Evolutionary conservation across 2,888 invertebrate species (phyloP).

Genomic region (Antheraea assamensis): DNA sequence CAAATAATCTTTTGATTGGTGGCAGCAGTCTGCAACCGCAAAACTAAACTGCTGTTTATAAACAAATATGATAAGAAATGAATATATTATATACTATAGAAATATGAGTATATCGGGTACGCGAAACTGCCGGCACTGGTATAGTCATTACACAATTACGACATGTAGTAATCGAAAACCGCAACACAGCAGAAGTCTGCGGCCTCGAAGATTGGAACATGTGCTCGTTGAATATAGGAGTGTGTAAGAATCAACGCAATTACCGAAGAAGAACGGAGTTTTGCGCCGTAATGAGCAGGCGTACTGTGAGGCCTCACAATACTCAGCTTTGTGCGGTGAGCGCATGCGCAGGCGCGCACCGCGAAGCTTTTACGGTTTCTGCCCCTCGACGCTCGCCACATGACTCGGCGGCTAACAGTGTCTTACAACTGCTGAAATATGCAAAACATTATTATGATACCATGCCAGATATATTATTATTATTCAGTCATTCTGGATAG

Average conservation of each 20-base stretch:
- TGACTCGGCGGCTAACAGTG: slow-evolving; percentile 57
- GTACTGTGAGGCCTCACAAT: slow-evolving; percentile 48
- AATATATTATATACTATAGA: slow-evolving; percentile 47
- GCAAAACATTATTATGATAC: slow-evolving; percentile 5
- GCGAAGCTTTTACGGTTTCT: slow-evolving; percentile 76
- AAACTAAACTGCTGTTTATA: slow-evolving; percentile 48
- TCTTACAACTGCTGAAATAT: slow-evolving; percentile 32
- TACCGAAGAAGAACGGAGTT: slow-evolving; percentile 52
- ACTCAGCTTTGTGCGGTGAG: slow-evolving; percentile 43
- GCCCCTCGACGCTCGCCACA: slow-evolving; percentile 61
- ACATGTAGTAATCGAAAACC: slow-evolving; percentile 69
- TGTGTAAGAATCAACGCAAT: slow-evolving; percentile 61
- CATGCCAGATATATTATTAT: not conserved
- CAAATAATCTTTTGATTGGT: slow-evolving; percentile 31
- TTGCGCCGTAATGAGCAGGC: slow-evolving; percentile 58
- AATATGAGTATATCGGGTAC: slow-evolving; percentile 40
- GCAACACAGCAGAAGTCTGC: slow-evolving; percentile 64
- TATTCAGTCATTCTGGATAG: not conserved
- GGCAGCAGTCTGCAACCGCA: slow-evolving; percentile 51
- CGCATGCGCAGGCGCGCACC: slow-evolving; percentile 40
- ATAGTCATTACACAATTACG: slow-evolving; percentile 58
- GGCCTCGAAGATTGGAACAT: slow-evolving; percentile 64
- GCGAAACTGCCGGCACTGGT: slow-evolving; percentile 41
- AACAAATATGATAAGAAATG: slow-evolving; percentile 52
- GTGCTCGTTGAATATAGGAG: slow-evolving; percentile 65